These are phyloP conservation scores for Nothocercus julius DNA, from an alignment of 2,113 vertebrate genomes.

Conservation along the genomic window DNA sequence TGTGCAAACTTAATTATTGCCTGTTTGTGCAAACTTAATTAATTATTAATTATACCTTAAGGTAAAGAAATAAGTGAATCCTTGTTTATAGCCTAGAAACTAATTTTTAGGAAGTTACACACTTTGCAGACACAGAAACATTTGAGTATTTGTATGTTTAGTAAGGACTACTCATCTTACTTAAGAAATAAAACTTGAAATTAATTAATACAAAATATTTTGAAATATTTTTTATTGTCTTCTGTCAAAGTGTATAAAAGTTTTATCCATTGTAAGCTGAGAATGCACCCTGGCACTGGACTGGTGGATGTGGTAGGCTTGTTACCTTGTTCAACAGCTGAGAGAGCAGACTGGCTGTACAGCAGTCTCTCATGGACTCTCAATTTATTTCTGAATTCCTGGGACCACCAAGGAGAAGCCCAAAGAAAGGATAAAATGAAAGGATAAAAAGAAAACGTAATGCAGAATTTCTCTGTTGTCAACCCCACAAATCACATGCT, in stretches of 20 bases:
- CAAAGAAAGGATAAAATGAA: not conserved
- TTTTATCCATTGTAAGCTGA: not conserved
- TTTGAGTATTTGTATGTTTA: not conserved
- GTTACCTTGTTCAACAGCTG: not conserved
- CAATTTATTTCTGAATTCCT: not conserved
- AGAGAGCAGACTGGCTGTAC: not conserved
- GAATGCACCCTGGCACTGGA: not conserved
- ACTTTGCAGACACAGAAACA: not conserved
- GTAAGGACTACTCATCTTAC: not conserved
- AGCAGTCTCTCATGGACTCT: not conserved
- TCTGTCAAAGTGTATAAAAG: not conserved
- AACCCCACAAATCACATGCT: not conserved
- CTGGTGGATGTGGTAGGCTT: not conserved
- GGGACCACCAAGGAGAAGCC: not conserved
- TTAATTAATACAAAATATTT: not conserved
- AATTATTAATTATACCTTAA: not conserved
- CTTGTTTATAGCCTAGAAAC: not conserved
- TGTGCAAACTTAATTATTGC: not conserved
- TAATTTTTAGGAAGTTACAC: not conserved
- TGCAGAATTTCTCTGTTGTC: not conserved
- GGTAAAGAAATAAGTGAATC: not conserved
- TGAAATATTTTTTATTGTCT: not conserved
- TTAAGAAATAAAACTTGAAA: not conserved
- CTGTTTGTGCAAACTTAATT: not conserved
- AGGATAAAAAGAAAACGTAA: not conserved